Evolutionary conservation across 2,888 invertebrate species (phyloP).

Genomic region (Cynaeus angustus): DNA sequence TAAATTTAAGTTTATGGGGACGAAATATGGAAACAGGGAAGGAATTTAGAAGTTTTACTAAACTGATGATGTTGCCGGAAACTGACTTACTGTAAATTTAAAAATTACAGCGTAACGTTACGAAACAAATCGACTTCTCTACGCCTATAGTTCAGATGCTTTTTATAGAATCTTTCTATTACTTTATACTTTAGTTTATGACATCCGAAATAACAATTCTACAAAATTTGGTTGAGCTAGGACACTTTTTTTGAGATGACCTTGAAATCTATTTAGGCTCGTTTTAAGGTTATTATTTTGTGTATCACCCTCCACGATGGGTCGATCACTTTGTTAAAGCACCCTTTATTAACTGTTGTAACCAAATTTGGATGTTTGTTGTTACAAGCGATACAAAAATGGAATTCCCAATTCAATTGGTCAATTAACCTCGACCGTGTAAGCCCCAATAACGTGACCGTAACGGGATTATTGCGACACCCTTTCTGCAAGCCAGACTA

Average conservation of each 20-base stretch:
- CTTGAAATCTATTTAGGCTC: not conserved
- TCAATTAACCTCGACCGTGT: no score
- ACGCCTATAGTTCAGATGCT: no score
- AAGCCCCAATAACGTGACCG: slow-evolving; percentile 13
- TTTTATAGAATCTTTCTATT: no score
- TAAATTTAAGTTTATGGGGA: not conserved
- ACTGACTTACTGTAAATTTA: no score
- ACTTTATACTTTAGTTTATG: not conserved
- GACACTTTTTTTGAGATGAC: not conserved
- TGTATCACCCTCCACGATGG: no score
- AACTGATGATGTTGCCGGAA: not conserved
- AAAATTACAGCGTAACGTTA: no score
- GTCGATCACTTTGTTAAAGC: no score
- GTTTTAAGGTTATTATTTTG: not conserved
- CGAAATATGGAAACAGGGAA: not conserved
- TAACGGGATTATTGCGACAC: slow-evolving; percentile 8
- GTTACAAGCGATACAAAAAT: no score
- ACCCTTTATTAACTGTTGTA: no score
- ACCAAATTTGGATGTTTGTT: no score
- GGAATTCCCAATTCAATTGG: no score
- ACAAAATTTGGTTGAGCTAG: not conserved
- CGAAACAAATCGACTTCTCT: no score
- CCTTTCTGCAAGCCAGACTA: slow-evolving; percentile 8
- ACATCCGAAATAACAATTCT: not conserved
- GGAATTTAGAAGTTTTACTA: slow-evolving; percentile 2